Evolutionary conservation across 2,113 vertebrate genomes (phyloP).

Genomic region (Nettapus auritus): DNA sequence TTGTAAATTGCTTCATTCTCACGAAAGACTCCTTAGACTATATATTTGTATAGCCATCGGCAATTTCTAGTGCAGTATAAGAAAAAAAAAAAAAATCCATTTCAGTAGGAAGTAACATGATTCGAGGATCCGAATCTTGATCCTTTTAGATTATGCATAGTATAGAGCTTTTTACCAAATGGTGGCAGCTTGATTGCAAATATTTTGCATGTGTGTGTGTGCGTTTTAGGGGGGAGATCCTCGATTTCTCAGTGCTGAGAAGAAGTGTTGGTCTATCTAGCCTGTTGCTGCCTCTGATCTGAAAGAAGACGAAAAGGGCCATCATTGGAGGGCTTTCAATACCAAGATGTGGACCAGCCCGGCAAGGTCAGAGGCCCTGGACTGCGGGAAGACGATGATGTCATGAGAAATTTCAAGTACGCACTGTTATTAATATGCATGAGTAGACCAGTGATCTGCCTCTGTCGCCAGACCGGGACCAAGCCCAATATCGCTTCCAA

Average conservation of each 20-base stretch:
- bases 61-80: slow-evolving; percentile 86
- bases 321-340: slow-evolving; percentile 85
- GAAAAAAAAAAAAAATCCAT: slow-evolving; percentile 75
- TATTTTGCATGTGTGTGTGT: slow-evolving; percentile 72
- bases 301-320: slow-evolving; percentile 90
- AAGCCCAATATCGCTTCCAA: background rate
- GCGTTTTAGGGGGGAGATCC: slow-evolving; percentile 71
- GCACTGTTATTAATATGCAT: slow-evolving; percentile 81
- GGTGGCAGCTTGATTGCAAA: slow-evolving; percentile 81
- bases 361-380: slow-evolving; percentile 93
- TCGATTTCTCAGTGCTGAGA: slow-evolving; percentile 78
- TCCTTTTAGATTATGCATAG: slow-evolving; percentile 82
- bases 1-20: slow-evolving; percentile 91
- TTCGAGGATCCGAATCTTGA: slow-evolving; percentile 81
- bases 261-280: slow-evolving; percentile 82
- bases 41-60: slow-evolving; percentile 83
- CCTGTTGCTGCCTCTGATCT: slow-evolving; percentile 82
- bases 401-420: slow-evolving; percentile 87
- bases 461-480: background rate
- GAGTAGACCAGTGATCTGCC: slow-evolving; percentile 75
- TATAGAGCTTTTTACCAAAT: slow-evolving; percentile 78
- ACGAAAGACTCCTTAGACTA: slow-evolving; percentile 86
- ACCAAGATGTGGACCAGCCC: slow-evolving; percentile 91
- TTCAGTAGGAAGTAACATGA: slow-evolving; percentile 85
- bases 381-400: slow-evolving; percentile 88